Evolutionary conservation across 2,888 invertebrate species (phyloP), one percentile per base, ranked within the genome.

Genomic region (Luperina nickerlii): DNA sequence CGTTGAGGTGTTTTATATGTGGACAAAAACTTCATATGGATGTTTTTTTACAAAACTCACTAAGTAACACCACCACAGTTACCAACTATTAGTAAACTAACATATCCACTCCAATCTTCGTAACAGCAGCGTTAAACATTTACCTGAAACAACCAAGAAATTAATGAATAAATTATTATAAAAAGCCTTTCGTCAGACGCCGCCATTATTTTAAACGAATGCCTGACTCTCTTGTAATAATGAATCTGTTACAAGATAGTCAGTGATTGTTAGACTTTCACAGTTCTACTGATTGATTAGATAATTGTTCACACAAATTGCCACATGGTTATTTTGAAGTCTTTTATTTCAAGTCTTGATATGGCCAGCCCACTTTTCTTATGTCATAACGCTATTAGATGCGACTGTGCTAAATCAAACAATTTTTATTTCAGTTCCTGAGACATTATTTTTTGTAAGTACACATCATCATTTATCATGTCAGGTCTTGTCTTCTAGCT

Each of bases 141-240:
- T 86, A 86, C 86, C 86, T 86, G 86, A 77, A 86, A 85, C 85
- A 87, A 86, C 38, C 62, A 79, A 79, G n/a, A 77, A 72, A 76
- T 60, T 42, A 63, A 75, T 84, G 65, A 81, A 13, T n/a, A 71
- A 75, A 84, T 3, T 65, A 69, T 60, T 63, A 74, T 48, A 86
- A 76, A 66, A 75, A 78, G 13, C 32, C 27, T 84, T 83, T 73
- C 72, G 27, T 54, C 68, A 84, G 38, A 54, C n/a, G 42, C n/a
- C 15, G 32, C 45, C 13, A 67, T 75, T 65, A 74, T 83, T 74
- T 73, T 63, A 69, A 84, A 83, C 38, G 20, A 38, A 42, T 51
- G 83, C 77, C 38, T 15, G 68, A 78, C 45, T 42, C 15, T 79
- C 70, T 78, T 60, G 70, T 67, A 71, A 60, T 38, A 45, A 76